Percentiles rank a stretch among this genome's conserved stretches.
phyloP scores from a whole-genome alignment of 2,888 invertebrate species.

The Spatulosminthurus flaviceps region DNA sequence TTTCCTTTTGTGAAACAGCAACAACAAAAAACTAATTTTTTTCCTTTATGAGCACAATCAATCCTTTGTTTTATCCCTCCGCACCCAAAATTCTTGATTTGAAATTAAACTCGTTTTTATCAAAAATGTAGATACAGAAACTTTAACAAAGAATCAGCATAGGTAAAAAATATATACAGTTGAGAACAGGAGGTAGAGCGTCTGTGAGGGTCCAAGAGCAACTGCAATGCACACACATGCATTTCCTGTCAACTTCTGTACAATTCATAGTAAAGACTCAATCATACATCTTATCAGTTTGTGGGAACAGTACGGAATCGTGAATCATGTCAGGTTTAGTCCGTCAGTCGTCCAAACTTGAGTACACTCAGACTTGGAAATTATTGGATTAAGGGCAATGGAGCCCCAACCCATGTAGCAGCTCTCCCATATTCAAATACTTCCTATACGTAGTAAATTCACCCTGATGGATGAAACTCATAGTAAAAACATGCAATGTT shows the following conservation, averaged over 20 bases:
- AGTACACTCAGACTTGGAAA: background rate
- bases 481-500: no score
- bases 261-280: conserved; percentile 18
- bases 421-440: background rate
- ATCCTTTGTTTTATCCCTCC: conserved; percentile 3
- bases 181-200: background rate
- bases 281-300: conserved; percentile 8
- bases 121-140: background rate
- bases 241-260: conserved; percentile 26
- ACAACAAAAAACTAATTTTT: background rate
- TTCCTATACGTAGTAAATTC: background rate
- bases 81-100: background rate
- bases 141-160: background rate
- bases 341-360: background rate
- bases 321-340: conserved; percentile 29
- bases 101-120: background rate
- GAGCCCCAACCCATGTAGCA: conserved; percentile 23
- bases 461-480: no score
- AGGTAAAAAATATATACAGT: conserved; percentile 11
- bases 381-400: conserved; percentile 40
- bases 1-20: background rate
- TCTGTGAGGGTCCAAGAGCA: background rate
- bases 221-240: conserved; percentile 16
- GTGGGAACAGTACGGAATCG: conserved; percentile 8
- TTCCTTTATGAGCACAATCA: background rate